Base-by-base conservation (phyloP, 1,140 invertebrate species). In the Uloborus diversus region DNA sequence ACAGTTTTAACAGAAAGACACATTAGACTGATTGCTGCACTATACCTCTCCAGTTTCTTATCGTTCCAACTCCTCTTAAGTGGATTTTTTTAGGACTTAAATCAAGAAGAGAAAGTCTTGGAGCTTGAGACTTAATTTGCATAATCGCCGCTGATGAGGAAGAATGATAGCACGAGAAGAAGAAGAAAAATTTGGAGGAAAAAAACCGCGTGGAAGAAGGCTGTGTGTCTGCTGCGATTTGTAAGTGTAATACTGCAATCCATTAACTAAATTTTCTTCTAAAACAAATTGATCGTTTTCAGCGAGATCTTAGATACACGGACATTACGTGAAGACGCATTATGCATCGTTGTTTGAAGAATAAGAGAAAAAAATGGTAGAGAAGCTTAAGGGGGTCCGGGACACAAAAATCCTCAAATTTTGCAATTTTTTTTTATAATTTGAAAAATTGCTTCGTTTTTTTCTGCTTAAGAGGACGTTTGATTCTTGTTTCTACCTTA, bases 61-160 rank as follows among this genome's bases (percentile, higher is more conserved):
- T 42, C 37, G 9, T 17, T 42, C n/a, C n/a, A n/a, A n/a, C 37
- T 42, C 17, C 17, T 42, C 37, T 42, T 13, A 42, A 42, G 17
- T 17, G 9, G 2, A 17, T 42, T 13, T 42, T 42, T 42, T 42
- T 42, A 13, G 37, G 9, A 1, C 37, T 9, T 17, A 42, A 9
- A 49, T 66, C 49, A 23, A 14, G 33, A 37, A 20, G 17, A 20
- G 32, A 49, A 32, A 37, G 37, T 23, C 47, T 17, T 68, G 37
- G 13, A n/a, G n/a, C n/a, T 25, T 30, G 27, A 32, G 37, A 68
- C 64, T 68, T 68, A 68, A 68, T 68, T 68, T 68, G 42, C 64
- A 68, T 68, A 68, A 68, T 68, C 64, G 64, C 30, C 64, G 37
- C 42, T 68, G 64, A 68, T 49, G 64, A 35, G 35, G 64, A 68